Conservation (phyloP, 2,888 invertebrate species). For the Drosophila meridiana region DNA sequence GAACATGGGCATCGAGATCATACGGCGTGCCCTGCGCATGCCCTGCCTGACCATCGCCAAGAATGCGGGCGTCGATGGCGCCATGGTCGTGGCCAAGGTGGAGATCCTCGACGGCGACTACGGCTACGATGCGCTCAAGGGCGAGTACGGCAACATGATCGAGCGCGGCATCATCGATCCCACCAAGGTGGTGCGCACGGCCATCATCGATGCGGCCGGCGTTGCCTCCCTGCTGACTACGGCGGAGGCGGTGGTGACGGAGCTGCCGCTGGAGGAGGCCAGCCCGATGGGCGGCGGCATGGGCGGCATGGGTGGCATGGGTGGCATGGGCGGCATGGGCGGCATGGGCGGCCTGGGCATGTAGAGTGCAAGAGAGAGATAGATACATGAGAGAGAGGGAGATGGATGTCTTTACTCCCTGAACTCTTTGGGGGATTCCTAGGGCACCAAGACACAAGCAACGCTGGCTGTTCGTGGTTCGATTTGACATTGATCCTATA, state of each 20-base stretch:
- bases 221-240: conserved; percentile 97
- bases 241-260: conserved; percentile 98
- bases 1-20: conserved; percentile 91
- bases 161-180: conserved; percentile 98
- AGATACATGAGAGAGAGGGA: neutral
- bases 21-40: conserved; percentile 93
- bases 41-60: conserved; percentile 96
- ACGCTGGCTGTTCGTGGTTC: neutral
- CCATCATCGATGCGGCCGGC: conserved; percentile 97
- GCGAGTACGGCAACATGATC: conserved; percentile 97
- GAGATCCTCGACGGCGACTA: conserved; percentile 90
- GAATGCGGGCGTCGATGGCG: conserved; percentile 97
- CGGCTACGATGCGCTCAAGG: conserved; percentile 96
- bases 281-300: conserved; percentile 75
- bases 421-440: neutral
- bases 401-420: neutral
- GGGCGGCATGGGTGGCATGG: conserved; percentile 56
- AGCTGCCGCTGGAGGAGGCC: conserved; percentile 95
- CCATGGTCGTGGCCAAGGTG: conserved; percentile 96
- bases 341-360: conserved; percentile 57
- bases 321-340: conserved; percentile 63
- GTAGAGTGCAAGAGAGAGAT: conserved; percentile 3
- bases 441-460: neutral
- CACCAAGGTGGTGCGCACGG: conserved; percentile 95
- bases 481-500: neutral